Evolutionary conservation across 2,113 vertebrate species (phyloP), one percentile per base, ranked within the genome.

Genomic region (Centropus bengalensis): DNA sequence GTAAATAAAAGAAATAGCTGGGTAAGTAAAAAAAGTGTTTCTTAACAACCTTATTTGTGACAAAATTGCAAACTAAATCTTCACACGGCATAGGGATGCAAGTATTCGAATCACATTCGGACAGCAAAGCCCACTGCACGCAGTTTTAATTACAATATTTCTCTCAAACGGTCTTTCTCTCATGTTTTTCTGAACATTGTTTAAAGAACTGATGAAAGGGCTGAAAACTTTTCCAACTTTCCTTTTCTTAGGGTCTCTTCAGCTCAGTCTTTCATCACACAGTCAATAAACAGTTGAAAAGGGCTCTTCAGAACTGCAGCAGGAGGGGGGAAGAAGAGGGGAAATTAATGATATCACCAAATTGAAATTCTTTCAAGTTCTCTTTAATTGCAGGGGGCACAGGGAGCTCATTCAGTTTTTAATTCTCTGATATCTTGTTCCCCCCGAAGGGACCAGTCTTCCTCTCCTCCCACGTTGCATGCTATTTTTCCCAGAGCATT

Each of bases 121-220:
- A 32, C 83, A 75, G 86, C 73, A 77, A 36, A 95, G 91, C 75
- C 81, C 54, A 28, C 27, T 60, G 78, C 77, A 66, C 0, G 2
- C 70, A 76, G 89, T 78, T 86, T 82, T 93, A 88, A 93, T 94
- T 86, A 49, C 85, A 78, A 2, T 18, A 42, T 70, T 83, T 77
- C 89, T 80, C 79, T 81, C 68, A 62, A 42, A 74, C 59, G 44
- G 79, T 13, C 63, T 75, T 86, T 38, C 88, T 92, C 93, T 95
- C 82, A 70, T 93, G 91, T 85, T 83, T 86, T 76, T 88, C 87
- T 88, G 93, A 91, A 56, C 85, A 86, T 94, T 95, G 91, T 94
- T 95, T 96, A 95, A 97, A 94, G 93, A 70, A 36, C 59, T 82
- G 91, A 97, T 97, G 85, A 97, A 97, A 95, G 87, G 68, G 38